Evolutionary conservation across 2,113 vertebrate species (phyloP).

Genomic region (Rousettus leschenaultii): DNA sequence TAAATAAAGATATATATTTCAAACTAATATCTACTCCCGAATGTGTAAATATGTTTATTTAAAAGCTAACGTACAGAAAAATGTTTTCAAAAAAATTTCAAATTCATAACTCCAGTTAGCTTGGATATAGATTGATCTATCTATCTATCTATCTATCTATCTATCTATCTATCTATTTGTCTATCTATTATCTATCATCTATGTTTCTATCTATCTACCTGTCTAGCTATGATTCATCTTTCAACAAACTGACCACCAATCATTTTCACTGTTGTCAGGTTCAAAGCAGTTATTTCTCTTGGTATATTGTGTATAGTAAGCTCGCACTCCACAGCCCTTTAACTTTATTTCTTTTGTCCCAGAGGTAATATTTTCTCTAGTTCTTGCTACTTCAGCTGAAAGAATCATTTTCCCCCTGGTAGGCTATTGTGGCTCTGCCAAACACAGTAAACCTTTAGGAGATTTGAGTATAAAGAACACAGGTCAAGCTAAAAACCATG

Average conservation of each 20-base stretch:
- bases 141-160: neutral
- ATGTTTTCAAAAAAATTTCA: neutral
- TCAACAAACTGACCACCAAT: neutral
- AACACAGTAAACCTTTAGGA: neutral
- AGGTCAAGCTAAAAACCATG: neutral
- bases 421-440: neutral
- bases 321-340: neutral
- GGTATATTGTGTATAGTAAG: neutral
- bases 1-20: neutral
- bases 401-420: neutral
- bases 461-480: neutral
- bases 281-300: neutral
- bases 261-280: neutral
- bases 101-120: neutral
- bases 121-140: neutral
- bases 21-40: neutral
- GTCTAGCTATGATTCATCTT: neutral
- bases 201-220: neutral
- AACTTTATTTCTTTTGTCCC: conserved; percentile 21
- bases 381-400: neutral
- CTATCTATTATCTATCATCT: neutral
- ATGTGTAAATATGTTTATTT: neutral
- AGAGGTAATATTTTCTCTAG: conserved; percentile 10
- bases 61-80: neutral
- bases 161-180: neutral